phyloP scores from a whole-genome alignment of 2,888 invertebrate species.

The Ophioninae sp. region DNA sequence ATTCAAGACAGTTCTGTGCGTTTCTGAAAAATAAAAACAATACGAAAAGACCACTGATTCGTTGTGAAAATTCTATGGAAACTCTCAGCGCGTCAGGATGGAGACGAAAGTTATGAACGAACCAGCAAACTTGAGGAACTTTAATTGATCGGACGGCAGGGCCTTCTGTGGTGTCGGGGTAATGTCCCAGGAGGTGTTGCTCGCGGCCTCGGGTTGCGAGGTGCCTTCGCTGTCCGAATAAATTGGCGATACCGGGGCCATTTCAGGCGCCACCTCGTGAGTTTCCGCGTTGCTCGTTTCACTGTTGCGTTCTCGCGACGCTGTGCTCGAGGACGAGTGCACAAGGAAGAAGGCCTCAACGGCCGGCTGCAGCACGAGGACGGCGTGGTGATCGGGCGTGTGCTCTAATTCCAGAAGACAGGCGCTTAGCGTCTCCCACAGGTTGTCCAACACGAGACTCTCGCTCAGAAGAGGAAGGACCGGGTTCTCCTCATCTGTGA shows the following conservation, averaged over 20 bases:
- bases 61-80: background rate
- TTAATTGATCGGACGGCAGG: slow-evolving; percentile 86
- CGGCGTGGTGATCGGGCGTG: slow-evolving; percentile 93
- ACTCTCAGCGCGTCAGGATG: background rate
- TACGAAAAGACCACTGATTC: slow-evolving; percentile 21
- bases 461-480: slow-evolving; percentile 85
- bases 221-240: slow-evolving; percentile 75
- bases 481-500: slow-evolving; percentile 72
- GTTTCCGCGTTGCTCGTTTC: slow-evolving; percentile 71
- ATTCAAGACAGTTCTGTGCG: slow-evolving; percentile 93
- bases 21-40: slow-evolving; percentile 82
- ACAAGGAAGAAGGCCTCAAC: slow-evolving; percentile 96
- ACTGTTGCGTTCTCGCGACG: slow-evolving; percentile 69
- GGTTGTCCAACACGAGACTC: slow-evolving; percentile 86
- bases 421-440: slow-evolving; percentile 90
- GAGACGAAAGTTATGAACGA: slow-evolving; percentile 35
- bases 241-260: slow-evolving; percentile 78
- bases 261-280: slow-evolving; percentile 76
- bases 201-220: slow-evolving; percentile 70
- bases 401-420: slow-evolving; percentile 90
- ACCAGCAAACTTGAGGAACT: slow-evolving; percentile 91
- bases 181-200: slow-evolving; percentile 75
- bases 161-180: slow-evolving; percentile 73
- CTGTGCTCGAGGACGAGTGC: slow-evolving; percentile 86
- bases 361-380: slow-evolving; percentile 91